phyloP scores from a whole-genome alignment of 2,113 vertebrate genomes.

The Trachemys scripta region DNA sequence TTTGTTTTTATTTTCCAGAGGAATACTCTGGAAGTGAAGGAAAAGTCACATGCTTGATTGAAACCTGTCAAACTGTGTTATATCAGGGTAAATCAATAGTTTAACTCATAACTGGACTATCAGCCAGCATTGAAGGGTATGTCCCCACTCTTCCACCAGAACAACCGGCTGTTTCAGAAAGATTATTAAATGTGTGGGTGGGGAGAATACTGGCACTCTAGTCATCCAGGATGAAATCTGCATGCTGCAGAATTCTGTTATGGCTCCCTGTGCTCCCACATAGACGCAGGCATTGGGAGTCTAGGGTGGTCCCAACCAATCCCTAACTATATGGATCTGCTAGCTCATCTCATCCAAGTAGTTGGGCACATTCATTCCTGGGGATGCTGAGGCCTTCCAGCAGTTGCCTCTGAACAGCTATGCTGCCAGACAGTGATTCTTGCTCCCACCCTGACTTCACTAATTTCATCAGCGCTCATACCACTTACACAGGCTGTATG shows the following conservation, averaged over 20 bases:
- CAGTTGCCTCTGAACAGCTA: neutral
- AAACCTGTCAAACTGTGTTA: neutral
- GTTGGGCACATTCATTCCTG: neutral
- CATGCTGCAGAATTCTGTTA: neutral
- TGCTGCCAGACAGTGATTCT: neutral
- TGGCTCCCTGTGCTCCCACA: neutral
- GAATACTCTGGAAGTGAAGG: neutral
- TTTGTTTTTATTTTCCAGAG: conserved; percentile 12
- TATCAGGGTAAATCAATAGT: conserved; percentile 4
- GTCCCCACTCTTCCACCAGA: neutral
- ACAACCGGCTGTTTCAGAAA: neutral
- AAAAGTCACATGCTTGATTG: neutral
- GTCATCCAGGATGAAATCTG: neutral
- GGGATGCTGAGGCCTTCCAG: neutral
- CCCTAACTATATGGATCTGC: neutral
- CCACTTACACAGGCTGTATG: neutral
- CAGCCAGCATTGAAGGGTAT: neutral
- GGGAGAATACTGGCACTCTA: neutral
- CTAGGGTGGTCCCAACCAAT: neutral
- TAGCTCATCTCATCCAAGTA: neutral
- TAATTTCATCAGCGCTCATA: neutral
- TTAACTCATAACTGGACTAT: neutral
- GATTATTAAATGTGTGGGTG: neutral
- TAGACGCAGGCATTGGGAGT: accelerated
- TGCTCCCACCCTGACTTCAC: neutral